A percentile compares a stretch with the other conserved stretches of the same genome.
phyloP scores from a whole-genome alignment of 2,113 vertebrate genomes.

The Ellobius talpinus region DNA sequence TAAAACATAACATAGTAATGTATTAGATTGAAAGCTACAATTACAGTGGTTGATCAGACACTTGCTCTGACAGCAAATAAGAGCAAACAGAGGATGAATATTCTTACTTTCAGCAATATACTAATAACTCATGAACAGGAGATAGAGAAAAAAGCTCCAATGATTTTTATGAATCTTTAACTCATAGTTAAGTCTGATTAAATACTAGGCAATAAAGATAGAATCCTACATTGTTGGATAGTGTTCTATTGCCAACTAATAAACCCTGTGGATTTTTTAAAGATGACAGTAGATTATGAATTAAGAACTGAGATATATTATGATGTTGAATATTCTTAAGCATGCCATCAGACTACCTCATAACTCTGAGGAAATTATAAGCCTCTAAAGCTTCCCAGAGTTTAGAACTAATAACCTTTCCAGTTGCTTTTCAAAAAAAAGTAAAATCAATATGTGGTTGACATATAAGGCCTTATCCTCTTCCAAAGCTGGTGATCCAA shows the following conservation, averaged over 20 bases:
- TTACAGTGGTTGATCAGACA: background rate
- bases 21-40: background rate
- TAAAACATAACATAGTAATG: background rate
- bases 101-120: slow-evolving; percentile 37
- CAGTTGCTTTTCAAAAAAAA: background rate
- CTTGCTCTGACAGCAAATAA: background rate
- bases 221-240: background rate
- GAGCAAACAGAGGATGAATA: background rate
- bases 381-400: background rate
- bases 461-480: background rate
- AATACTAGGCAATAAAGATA: background rate
- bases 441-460: background rate
- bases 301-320: background rate
- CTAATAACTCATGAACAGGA: background rate
- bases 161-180: slow-evolving; percentile 18
- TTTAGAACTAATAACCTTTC: background rate
- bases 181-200: background rate
- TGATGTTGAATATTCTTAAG: background rate
- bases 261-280: background rate
- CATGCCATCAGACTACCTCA: background rate
- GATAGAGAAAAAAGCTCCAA: background rate
- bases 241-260: slow-evolving; percentile 9
- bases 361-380: background rate
- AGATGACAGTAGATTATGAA: background rate
- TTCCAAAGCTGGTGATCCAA: background rate